Percentiles rank a stretch among this genome's conserved stretches.
Evolutionary conservation across 2,888 invertebrate species (phyloP).

Genomic region (Cancer borealis): DNA sequence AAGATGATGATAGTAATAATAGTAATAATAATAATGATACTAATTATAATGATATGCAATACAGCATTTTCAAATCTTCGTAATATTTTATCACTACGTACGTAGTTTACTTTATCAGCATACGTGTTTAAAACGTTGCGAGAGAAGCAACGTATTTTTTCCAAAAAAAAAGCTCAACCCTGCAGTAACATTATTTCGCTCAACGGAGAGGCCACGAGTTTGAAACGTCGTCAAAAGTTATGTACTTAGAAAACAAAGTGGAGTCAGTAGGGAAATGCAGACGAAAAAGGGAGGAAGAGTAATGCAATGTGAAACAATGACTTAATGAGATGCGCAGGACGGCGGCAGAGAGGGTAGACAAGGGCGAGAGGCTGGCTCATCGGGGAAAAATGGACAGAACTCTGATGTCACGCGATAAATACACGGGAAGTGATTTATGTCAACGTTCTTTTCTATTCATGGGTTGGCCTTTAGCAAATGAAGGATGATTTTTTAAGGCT

Average conservation of each 20-base stretch:
- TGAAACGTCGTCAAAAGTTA: not conserved
- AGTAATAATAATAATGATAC: not conserved
- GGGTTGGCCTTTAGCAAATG: too few species aligned
- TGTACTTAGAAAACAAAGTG: not conserved
- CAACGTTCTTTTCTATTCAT: too few species aligned
- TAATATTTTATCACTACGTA: not conserved
- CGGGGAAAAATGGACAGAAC: not conserved
- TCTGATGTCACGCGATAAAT: not conserved
- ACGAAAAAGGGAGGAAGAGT: not conserved
- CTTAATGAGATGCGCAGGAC: not conserved
- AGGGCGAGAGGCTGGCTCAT: not conserved
- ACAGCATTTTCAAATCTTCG: not conserved
- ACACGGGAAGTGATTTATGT: not conserved
- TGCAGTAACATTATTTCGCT: not conserved
- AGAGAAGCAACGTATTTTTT: not conserved
- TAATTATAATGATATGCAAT: not conserved
- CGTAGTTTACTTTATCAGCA: not conserved
- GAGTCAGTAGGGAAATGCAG: not conserved
- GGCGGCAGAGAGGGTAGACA: not conserved
- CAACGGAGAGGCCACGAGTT: not conserved
- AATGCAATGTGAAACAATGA: not conserved
- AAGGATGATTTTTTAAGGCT: too few species aligned
- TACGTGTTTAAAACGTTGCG: not conserved
- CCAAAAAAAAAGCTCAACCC: not conserved
- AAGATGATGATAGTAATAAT: too few species aligned